A percentile compares a stretch with the other conserved stretches of the same genome.
Evolutionary conservation across 1,140 invertebrate species (phyloP).

Genomic region (Caenorhabditis elegans): DNA sequence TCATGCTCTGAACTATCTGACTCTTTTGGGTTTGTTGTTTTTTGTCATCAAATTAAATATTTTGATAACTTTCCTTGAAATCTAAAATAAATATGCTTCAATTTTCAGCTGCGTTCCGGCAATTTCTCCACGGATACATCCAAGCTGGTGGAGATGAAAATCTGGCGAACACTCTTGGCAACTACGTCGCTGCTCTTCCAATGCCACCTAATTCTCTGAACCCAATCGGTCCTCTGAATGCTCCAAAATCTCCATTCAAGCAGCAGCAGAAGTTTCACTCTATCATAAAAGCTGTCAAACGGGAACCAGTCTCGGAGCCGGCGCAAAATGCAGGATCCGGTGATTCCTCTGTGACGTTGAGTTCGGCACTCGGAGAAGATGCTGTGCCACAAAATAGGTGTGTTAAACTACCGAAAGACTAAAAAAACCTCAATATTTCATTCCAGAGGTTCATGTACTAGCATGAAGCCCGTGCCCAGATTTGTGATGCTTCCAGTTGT

Average conservation of each 20-base stretch:
- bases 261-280: too few species aligned
- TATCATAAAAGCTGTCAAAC: neutral
- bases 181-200: neutral
- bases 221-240: neutral
- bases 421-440: too few species aligned
- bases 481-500: neutral
- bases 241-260: neutral
- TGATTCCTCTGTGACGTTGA: neutral
- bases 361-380: neutral
- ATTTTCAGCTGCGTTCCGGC: neutral
- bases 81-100: too few species aligned
- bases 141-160: neutral
- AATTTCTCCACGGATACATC: neutral
- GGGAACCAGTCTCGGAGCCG: neutral
- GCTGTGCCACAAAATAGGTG: too few species aligned
- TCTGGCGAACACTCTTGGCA: neutral
- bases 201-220: neutral
- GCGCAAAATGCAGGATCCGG: too few species aligned
- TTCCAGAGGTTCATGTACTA: too few species aligned
- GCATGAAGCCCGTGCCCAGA: neutral
- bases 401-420: too few species aligned
- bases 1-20: neutral
- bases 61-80: too few species aligned
- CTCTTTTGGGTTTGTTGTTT: neutral
- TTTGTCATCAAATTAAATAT: neutral